These are phyloP conservation scores for Phymanthus crucifer DNA, from an alignment of 92 coral and sea anemone genomes.

Conservation along the genomic window DNA sequence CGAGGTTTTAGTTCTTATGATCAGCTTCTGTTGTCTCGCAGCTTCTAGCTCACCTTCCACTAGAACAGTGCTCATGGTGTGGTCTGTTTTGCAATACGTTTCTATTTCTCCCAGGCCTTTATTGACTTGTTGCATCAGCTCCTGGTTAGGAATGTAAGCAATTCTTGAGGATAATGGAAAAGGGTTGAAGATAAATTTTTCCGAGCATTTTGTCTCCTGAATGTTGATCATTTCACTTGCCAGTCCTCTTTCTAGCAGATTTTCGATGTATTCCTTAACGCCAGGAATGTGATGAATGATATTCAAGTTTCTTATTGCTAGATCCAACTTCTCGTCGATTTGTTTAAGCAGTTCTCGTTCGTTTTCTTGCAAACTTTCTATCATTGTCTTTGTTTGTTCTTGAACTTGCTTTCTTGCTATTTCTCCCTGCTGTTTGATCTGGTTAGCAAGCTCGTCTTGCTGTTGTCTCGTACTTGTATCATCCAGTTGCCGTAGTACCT, in stretches of 20 bases:
- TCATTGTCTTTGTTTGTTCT: background rate
- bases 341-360: conserved; percentile 14
- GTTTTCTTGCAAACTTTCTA: conserved; percentile 6
- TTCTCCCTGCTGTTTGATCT: conserved; percentile 16
- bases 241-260: conserved; percentile 11
- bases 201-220: conserved; percentile 12
- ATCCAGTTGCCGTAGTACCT: background rate
- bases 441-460: conserved; percentile 17
- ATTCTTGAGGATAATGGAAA: conserved; percentile 5
- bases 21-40: background rate
- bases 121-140: conserved; percentile 3
- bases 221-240: conserved; percentile 28
- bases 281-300: conserved; percentile 14
- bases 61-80: background rate
- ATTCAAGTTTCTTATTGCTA: conserved; percentile 8
- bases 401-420: conserved; percentile 16
- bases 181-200: conserved; percentile 5
- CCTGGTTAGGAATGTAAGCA: conserved; percentile 8
- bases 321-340: conserved; percentile 5
- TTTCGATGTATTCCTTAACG: conserved; percentile 18
- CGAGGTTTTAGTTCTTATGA: background rate
- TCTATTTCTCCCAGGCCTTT: conserved; percentile 15
- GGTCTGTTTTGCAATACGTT: background rate
- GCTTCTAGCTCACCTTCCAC: conserved; percentile 19
- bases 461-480: conserved; percentile 7